These are phyloP conservation scores for Cremastinae sp. DNA, from an alignment of 2,888 invertebrate genomes.

Conservation along the genomic window DNA sequence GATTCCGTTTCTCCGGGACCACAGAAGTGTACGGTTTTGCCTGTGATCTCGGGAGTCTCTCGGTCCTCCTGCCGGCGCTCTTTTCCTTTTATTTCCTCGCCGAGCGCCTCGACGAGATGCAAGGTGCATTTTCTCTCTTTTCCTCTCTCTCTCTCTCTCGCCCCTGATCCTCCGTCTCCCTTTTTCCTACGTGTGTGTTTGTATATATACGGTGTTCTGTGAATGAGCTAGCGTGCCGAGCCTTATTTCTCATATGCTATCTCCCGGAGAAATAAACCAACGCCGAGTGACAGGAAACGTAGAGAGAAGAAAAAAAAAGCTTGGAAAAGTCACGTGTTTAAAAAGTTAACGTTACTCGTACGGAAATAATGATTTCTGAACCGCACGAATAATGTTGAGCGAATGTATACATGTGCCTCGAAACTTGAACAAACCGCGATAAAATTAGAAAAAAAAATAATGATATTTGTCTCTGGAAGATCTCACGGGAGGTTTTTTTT, in stretches of 20 bases:
- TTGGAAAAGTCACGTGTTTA: no score
- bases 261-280: no score
- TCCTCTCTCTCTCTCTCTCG: conserved; percentile 18
- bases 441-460: conserved; percentile 18
- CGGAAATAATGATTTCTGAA: no score
- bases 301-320: not conserved
- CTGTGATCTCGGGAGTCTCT: conserved; percentile 28
- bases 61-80: conserved; percentile 34
- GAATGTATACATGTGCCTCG: conserved; percentile 23
- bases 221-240: conserved; percentile 61
- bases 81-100: conserved; percentile 56
- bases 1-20: conserved; percentile 54
- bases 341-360: no score
- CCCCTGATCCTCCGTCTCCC: not conserved
- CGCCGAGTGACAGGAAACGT: no score
- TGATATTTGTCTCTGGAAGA: not conserved
- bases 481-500: conserved; percentile 14
- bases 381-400: no score
- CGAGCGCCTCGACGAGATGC: conserved; percentile 48
- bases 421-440: conserved; percentile 29
- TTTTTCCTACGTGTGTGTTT: conserved; percentile 33
- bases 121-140: conserved; percentile 47
- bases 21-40: conserved; percentile 38
- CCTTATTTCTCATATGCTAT: not conserved
- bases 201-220: conserved; percentile 58